Evolutionary conservation across 1,140 invertebrate species (phyloP).

Genomic region (Cheumatopsyche charites): DNA sequence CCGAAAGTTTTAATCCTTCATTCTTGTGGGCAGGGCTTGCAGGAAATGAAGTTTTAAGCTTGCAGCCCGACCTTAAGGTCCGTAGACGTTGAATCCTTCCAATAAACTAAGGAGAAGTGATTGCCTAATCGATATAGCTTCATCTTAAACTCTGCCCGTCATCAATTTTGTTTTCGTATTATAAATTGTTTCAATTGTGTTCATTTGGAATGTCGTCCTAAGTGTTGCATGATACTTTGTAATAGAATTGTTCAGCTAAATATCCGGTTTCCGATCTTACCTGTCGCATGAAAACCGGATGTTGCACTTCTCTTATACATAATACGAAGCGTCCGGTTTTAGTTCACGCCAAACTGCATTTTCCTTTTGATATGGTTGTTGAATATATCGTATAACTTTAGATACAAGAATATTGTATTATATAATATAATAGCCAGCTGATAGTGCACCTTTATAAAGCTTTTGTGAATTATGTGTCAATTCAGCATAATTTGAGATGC

Average conservation of each 20-base stretch:
- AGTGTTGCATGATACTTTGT: too few species aligned
- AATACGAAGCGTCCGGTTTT: slow-evolving; percentile 44
- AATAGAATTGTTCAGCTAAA: slow-evolving; percentile 2
- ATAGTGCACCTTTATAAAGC: too few species aligned
- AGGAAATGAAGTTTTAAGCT: slow-evolving; percentile 50
- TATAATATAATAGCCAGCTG: too few species aligned
- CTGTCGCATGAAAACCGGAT: slow-evolving; percentile 40
- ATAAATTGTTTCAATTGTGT: too few species aligned
- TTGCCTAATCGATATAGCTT: slow-evolving; percentile 1
- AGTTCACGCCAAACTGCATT: slow-evolving; percentile 38
- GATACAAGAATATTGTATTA: too few species aligned
- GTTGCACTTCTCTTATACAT: slow-evolving; percentile 38
- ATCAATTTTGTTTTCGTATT: background rate
- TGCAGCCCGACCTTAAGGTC: slow-evolving; percentile 46
- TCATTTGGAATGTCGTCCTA: too few species aligned
- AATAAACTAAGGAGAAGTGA: slow-evolving; percentile 34
- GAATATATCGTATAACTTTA: too few species aligned
- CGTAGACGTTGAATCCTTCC: slow-evolving; percentile 19
- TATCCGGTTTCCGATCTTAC: slow-evolving; percentile 20
- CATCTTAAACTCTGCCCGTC: slow-evolving; percentile 1
- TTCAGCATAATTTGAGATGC: too few species aligned
- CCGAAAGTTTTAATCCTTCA: slow-evolving; percentile 50
- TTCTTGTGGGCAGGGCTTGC: slow-evolving; percentile 43
- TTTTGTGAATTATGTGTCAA: too few species aligned
- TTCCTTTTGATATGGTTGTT: background rate